These are phyloP conservation scores for Choreutis nemorana DNA, from an alignment of 2,888 invertebrate species.

Conservation along the genomic window DNA sequence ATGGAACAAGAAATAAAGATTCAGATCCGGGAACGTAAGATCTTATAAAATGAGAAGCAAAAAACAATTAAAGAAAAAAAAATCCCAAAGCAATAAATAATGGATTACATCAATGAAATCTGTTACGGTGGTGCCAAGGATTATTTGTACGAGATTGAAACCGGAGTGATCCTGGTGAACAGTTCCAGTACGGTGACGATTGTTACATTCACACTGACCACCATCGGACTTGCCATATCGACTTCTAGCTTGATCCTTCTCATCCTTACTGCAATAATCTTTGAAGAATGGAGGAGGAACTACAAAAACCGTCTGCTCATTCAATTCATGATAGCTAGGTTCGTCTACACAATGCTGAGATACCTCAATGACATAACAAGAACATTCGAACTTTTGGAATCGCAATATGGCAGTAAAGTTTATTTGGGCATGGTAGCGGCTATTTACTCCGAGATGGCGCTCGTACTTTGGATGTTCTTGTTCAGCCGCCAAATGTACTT, in stretches of 20 bases:
- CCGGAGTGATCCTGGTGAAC: too few relatives aligned
- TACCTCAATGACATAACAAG: conserved; percentile 25
- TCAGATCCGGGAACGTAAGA: too few relatives aligned
- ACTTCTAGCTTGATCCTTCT: conserved; percentile 27
- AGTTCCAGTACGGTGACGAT: too few relatives aligned
- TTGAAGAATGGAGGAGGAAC: conserved; percentile 39
- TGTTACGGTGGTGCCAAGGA: too few relatives aligned
- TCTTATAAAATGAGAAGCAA: too few relatives aligned
- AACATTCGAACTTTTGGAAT: conserved; percentile 14
- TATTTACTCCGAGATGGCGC: conserved; percentile 32
- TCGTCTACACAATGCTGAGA: conserved; percentile 28
- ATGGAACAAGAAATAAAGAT: too few relatives aligned
- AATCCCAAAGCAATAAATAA: too few relatives aligned
- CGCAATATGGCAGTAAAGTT: conserved; percentile 9
- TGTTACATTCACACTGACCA: conserved; percentile 17
- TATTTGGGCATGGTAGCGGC: conserved; percentile 20
- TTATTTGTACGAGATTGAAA: too few relatives aligned
- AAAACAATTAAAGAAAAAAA: too few relatives aligned
- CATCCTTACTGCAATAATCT: conserved; percentile 32
- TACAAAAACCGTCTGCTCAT: conserved; percentile 47
- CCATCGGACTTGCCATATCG: conserved; percentile 31
- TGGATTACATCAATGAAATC: too few relatives aligned
- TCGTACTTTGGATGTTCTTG: conserved; percentile 44
- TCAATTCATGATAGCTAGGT: conserved; percentile 44
- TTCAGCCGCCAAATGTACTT: conserved; percentile 44